Evolutionary conservation across 2,797 vertebrate genomes (phyloP).

Genomic region (Gallinago nigripennis): DNA sequence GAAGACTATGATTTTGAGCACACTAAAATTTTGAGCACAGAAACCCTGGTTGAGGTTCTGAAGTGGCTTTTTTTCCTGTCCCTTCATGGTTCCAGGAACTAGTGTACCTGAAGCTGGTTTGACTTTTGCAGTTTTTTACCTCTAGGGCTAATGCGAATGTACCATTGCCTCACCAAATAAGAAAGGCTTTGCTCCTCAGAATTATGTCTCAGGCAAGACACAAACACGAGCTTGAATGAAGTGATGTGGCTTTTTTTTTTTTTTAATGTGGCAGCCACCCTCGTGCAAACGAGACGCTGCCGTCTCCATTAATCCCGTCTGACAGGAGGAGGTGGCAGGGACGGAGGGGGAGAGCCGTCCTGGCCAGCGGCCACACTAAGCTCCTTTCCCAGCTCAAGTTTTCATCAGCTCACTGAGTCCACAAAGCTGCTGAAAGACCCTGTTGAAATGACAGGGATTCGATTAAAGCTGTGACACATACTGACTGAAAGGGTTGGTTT

Average conservation of each 20-base stretch:
- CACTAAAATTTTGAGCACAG: not conserved
- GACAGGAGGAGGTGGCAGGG: not conserved
- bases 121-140: not conserved
- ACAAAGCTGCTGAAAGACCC: not conserved
- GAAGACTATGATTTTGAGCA: not conserved
- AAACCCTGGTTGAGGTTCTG: not conserved
- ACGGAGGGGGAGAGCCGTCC: rapidly evolving
- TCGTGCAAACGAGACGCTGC: rapidly evolving
- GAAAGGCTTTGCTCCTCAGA: not conserved
- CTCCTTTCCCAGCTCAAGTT: not conserved
- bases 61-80: not conserved
- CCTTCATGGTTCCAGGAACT: not conserved
- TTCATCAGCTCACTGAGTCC: not conserved
- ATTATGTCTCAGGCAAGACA: not conserved
- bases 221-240: not conserved
- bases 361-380: not conserved
- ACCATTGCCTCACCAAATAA: not conserved
- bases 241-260: not conserved
- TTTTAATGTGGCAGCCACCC: not conserved
- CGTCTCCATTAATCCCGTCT: not conserved
- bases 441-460: not conserved
- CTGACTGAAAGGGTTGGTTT: not conserved
- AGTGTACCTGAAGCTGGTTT: not conserved
- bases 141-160: not conserved
- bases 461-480: not conserved